Base-by-base conservation (phyloP, 2,888 invertebrate genomes). In the Tyria jacobaeae region DNA sequence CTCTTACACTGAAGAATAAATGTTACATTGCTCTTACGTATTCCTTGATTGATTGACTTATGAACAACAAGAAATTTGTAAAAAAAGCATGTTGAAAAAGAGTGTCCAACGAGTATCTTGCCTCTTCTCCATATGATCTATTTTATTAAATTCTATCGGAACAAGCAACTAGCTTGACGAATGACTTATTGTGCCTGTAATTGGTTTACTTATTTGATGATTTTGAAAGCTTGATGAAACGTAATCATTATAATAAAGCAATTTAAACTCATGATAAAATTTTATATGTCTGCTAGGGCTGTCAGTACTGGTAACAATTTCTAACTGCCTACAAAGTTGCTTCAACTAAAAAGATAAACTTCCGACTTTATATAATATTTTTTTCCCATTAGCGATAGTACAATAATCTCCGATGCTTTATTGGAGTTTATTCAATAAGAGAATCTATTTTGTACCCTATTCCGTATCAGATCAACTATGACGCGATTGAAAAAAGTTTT, bases 401-500 rank as follows among this genome's bases (percentile, higher is more conserved):
- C 12, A 35, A 17, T 17, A 37, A 39, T 50, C 9, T 17, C 1
- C 3, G 21, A 9, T 9, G 34, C 7, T 14, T 27, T 57, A 57
- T 50, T 24, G 17, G 15, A 39, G 27, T 24, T 14, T 34, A 71
- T 31, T 64, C 51, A 64, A 69, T 62, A 47, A 39, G 47, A 51
- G 51, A 57, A 70, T 70, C 49, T 60, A 71, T 64, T 64, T 51
- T 54, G 51, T 35, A 44, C 34, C 31, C 61, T 44, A 66, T 69
- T 75, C 62, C 60, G 31, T 27, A 60, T 41, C 61, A 68, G 62
- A 64, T 63, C 52, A 63, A 70, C 68, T 66, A 58, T 73, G 57
- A 75, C 68, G 63, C 60, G 24, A 51, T 44, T 35, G 61, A 62
- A 58, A 51, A 50, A 73, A 65, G 53, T 73, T 57, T 75, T 73